Evolutionary conservation across 2,888 invertebrate species (phyloP).

Genomic region (Eupithecia subfuscata): DNA sequence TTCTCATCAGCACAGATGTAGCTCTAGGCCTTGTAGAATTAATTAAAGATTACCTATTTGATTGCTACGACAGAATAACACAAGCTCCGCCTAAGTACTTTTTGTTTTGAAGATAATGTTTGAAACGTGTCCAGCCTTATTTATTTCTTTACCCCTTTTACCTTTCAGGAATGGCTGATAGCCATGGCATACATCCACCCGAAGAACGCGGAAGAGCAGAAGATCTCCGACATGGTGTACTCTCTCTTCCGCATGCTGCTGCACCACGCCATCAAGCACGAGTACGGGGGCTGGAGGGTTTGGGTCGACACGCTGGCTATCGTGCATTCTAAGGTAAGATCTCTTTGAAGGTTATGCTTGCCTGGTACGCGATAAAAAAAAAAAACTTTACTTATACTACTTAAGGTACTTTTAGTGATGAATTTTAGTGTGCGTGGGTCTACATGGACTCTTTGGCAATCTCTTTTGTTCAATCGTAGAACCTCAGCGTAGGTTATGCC

Average conservation of each 20-base stretch:
- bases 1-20: too few relatives aligned
- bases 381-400: too few relatives aligned
- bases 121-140: too few relatives aligned
- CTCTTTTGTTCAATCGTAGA: too few relatives aligned
- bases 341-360: neutral
- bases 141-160: too few relatives aligned
- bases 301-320: conserved; percentile 99
- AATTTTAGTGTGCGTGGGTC: neutral
- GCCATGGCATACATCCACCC: conserved; percentile 99
- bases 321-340: conserved; percentile 96
- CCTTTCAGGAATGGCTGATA: conserved; percentile 91
- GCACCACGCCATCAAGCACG: conserved; percentile 99
- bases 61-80: too few relatives aligned
- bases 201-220: conserved; percentile 96
- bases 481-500: neutral
- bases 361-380: too few relatives aligned
- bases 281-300: conserved; percentile 99
- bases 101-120: too few relatives aligned
- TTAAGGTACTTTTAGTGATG: neutral
- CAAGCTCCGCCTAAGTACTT: too few relatives aligned
- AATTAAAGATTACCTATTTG: too few relatives aligned
- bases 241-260: conserved; percentile 98
- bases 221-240: conserved; percentile 99
- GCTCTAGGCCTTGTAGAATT: too few relatives aligned
- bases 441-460: too few relatives aligned